Evolutionary conservation across 2,888 invertebrate genomes (phyloP).

Genomic region (Eristalinus sepulchralis): DNA sequence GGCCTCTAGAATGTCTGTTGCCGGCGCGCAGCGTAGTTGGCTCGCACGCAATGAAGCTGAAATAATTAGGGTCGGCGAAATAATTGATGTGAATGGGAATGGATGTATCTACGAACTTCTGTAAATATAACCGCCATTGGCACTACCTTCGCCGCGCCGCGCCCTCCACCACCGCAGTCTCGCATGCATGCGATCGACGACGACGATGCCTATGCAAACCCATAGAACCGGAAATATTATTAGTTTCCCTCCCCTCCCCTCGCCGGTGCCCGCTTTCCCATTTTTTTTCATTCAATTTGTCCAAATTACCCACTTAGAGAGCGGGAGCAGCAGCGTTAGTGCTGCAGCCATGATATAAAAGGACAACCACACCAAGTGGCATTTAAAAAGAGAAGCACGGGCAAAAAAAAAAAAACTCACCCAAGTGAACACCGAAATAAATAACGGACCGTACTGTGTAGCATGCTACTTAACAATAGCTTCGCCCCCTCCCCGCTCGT

Average conservation of each 20-base stretch:
- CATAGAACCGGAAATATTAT: conserved; percentile 62
- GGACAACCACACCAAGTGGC: conserved; percentile 1
- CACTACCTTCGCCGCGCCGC: neutral
- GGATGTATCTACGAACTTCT: neutral
- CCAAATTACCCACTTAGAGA: conserved; percentile 51
- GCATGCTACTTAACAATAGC: conserved; percentile 29
- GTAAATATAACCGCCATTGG: neutral
- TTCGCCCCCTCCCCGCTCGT: neutral
- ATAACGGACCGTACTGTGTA: conserved; percentile 7
- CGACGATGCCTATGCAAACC: conserved; percentile 19
- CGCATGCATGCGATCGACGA: neutral
- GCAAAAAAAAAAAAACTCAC: neutral
- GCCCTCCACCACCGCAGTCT: neutral
- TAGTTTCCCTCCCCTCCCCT: conserved; percentile 32
- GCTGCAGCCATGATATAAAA: conserved; percentile 1
- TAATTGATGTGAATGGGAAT: conserved; percentile 49
- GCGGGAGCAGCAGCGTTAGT: neutral
- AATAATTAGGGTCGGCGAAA: conserved; percentile 58
- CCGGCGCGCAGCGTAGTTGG: neutral
- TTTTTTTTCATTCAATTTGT: conserved; percentile 61
- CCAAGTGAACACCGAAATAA: conserved; percentile 28
- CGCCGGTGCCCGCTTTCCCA: neutral
- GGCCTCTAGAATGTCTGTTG: neutral
- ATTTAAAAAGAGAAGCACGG: neutral
- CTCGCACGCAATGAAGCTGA: conserved; percentile 64